These are phyloP conservation scores for Netelia inedita DNA, from an alignment of 2,888 invertebrate species.

Conservation along the genomic window DNA sequence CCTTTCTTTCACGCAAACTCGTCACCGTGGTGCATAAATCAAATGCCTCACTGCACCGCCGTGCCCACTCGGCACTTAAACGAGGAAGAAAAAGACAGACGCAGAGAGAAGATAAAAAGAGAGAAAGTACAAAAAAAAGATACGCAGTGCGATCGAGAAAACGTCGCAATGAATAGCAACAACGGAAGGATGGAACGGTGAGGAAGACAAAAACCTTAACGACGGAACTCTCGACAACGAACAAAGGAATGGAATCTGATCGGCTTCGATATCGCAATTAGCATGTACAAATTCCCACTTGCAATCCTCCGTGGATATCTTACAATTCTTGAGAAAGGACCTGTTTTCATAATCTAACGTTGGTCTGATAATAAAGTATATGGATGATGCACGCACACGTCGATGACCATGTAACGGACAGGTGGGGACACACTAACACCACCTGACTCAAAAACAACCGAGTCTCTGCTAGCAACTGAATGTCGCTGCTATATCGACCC, in stretches of 20 bases:
- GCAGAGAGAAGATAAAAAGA: constrained; percentile 26
- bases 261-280: constrained; percentile 64
- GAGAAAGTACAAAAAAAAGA: constrained; percentile 31
- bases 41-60: constrained; percentile 53
- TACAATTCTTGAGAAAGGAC: constrained; percentile 1
- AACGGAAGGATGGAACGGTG: constrained; percentile 36
- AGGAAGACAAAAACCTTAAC: constrained; percentile 11
- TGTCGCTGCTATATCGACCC: too few species aligned
- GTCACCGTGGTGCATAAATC: constrained; percentile 70
- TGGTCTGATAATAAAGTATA: neutral
- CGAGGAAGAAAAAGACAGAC: constrained; percentile 19
- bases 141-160: constrained; percentile 38
- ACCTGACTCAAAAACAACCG: too few species aligned
- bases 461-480: too few species aligned
- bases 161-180: constrained; percentile 13
- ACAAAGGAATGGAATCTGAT: constrained; percentile 64
- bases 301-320: constrained; percentile 12
- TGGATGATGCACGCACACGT: neutral
- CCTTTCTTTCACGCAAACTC: constrained; percentile 70
- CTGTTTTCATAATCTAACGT: neutral
- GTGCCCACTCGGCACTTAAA: constrained; percentile 7
- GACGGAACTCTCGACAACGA: constrained; percentile 25
- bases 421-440: too few species aligned
- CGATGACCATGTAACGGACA: too few species aligned
- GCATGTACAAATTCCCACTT: constrained; percentile 39